Percentiles rank a stretch among this genome's conserved stretches.
Conservation (phyloP, 1,140 invertebrate species). For the Drosophila bipectinata region DNA sequence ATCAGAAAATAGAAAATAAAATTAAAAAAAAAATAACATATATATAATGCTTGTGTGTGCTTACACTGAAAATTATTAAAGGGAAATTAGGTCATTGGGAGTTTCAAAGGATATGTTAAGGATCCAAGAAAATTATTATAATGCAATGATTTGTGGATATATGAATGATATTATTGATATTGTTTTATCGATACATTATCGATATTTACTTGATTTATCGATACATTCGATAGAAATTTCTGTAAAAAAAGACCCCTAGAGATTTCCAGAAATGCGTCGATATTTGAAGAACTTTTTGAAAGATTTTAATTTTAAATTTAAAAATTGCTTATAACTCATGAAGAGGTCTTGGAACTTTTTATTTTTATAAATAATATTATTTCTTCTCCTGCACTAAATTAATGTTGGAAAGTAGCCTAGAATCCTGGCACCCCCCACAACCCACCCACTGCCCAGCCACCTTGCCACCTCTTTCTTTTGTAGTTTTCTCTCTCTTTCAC, state of each 20-base stretch:
- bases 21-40: background rate
- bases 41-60: constrained; percentile 6
- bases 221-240: too few species aligned
- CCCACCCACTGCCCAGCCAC: too few species aligned
- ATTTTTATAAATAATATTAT: background rate
- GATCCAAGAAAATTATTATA: too few species aligned
- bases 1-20: constrained; percentile 13
- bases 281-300: too few species aligned
- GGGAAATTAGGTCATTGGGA: constrained; percentile 10
- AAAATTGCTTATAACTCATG: too few species aligned
- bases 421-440: background rate
- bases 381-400: constrained; percentile 17
- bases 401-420: constrained; percentile 19
- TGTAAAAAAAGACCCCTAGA: too few species aligned
- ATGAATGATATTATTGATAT: too few species aligned
- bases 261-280: too few species aligned
- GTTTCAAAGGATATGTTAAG: background rate
- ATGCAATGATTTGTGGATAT: too few species aligned
- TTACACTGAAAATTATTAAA: constrained; percentile 20
- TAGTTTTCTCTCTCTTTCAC: constrained; percentile 9
- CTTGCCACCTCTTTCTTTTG: background rate
- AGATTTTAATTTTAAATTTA: too few species aligned
- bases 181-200: too few species aligned
- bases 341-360: background rate
- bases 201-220: too few species aligned